phyloP scores from a whole-genome alignment of 2,113 vertebrate species.

The Pseudopipra pipra region DNA sequence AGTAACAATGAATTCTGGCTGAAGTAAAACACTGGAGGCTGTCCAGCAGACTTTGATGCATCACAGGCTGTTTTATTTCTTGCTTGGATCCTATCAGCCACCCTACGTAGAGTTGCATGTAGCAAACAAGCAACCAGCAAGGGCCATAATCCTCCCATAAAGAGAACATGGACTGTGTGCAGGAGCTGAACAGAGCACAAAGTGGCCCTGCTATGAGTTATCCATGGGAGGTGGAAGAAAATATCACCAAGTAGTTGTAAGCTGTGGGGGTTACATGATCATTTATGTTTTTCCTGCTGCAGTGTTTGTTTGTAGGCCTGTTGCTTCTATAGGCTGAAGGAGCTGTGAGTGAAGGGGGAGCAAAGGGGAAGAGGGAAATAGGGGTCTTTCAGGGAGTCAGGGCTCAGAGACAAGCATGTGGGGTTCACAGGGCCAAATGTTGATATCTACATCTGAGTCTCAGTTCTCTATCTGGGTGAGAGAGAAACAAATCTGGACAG shows the following conservation, averaged over 20 bases:
- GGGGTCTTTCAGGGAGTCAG: neutral
- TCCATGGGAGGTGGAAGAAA: neutral
- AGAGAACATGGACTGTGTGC: neutral
- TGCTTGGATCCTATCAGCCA: neutral
- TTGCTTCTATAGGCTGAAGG: neutral
- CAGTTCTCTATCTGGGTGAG: neutral
- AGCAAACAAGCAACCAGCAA: neutral
- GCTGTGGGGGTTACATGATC: neutral
- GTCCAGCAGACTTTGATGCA: neutral
- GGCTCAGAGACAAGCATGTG: neutral
- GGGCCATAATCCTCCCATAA: neutral
- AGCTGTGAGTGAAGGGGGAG: neutral
- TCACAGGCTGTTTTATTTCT: neutral
- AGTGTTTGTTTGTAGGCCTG: neutral
- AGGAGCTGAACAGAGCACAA: neutral
- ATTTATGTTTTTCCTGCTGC: neutral
- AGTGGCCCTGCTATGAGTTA: neutral
- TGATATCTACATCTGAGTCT: neutral
- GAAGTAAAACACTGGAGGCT: neutral
- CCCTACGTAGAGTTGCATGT: accelerated
- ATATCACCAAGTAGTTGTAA: neutral
- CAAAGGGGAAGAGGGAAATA: neutral
- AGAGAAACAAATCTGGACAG: neutral
- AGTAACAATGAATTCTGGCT: neutral
- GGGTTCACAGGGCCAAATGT: neutral